These are phyloP conservation scores for Idris sp. DNA, from an alignment of 1,140 invertebrate genomes.

Conservation along the genomic window DNA sequence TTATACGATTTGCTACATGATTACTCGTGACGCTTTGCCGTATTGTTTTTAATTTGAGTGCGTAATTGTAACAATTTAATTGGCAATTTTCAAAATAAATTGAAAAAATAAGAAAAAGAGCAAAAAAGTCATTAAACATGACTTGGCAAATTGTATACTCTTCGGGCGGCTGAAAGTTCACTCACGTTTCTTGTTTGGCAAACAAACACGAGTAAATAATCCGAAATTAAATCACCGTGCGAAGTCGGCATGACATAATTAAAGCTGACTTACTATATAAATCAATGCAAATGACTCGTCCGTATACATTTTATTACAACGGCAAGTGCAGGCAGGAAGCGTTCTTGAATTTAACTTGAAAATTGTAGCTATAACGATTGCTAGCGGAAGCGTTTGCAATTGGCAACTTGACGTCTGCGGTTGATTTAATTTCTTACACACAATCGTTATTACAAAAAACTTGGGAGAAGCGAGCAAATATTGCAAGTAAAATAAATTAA, in stretches of 20 bases:
- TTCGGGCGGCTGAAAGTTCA: no score
- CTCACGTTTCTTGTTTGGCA: no score
- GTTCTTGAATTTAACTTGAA: constrained; percentile 14
- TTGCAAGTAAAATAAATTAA: constrained; percentile 13
- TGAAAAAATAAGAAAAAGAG: no score
- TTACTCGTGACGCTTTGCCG: constrained; percentile 3
- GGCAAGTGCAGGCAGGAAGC: no score
- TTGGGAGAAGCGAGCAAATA: constrained; percentile 11
- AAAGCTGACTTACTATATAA: constrained; percentile 5
- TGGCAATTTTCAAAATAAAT: no score
- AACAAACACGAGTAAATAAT: neutral
- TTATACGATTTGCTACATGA: constrained; percentile 8
- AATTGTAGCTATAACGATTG: neutral
- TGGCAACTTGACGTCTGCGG: constrained; percentile 9
- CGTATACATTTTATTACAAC: neutral
- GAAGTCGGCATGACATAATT: no score
- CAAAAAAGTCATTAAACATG: no score
- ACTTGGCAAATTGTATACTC: no score
- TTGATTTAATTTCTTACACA: constrained; percentile 26
- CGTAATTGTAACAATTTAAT: neutral
- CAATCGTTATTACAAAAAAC: constrained; percentile 33
- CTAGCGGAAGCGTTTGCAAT: constrained; percentile 19
- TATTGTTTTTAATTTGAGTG: neutral
- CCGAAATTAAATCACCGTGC: no score
- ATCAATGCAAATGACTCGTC: neutral